Evolutionary conservation across 2,797 vertebrate species (phyloP), one percentile per base, ranked within the genome.

Genomic region (Tolypeutes matacus): DNA sequence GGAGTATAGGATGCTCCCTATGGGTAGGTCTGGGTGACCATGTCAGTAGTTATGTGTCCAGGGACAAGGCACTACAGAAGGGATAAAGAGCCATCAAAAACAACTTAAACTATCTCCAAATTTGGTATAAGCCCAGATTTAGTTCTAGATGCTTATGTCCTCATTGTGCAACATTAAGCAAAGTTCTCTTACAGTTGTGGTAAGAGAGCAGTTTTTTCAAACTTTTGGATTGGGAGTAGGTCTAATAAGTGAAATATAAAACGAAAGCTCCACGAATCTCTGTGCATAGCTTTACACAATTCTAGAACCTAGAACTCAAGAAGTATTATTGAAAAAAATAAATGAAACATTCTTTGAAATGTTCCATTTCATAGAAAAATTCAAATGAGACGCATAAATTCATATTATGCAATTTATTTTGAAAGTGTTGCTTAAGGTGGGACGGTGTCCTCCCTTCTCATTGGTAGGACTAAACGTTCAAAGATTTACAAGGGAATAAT

Each of bases 321-420:
- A 94, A 84, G 13, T 27, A 23, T 89, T 77, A 67, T 18, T 95
- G 23, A 86, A 88, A 77, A 39, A 69, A 91, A 64, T 34, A 31
- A 85, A 46, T 58, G 39, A 62, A 69, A 83, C 91, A 42, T 70
- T 94, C 11, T 36, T 65, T 93, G 21, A 36, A 95, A 81, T 88
- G 46, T 92, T 82, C 31, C 58, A 56, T 96, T 92, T 96, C 25
- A 64, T 27, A 88, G 51, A 75, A 95, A 95, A 95, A 64, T 46
- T 81, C 20, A 78, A 7, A 29, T 86, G 86, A 94, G 77, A 90
- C 67, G 20, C 7, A 91, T 89, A 65, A 88, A 46, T 85, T 49
- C 13, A 46, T 84, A 75, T 53, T 73, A 77, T 51, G 42, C 1
- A 83, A 31, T 60, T 86, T 94, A 95, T 58, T 84, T 49, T 75